Conservation (phyloP, 1,140 invertebrate genomes). For the Psix sp. region DNA sequence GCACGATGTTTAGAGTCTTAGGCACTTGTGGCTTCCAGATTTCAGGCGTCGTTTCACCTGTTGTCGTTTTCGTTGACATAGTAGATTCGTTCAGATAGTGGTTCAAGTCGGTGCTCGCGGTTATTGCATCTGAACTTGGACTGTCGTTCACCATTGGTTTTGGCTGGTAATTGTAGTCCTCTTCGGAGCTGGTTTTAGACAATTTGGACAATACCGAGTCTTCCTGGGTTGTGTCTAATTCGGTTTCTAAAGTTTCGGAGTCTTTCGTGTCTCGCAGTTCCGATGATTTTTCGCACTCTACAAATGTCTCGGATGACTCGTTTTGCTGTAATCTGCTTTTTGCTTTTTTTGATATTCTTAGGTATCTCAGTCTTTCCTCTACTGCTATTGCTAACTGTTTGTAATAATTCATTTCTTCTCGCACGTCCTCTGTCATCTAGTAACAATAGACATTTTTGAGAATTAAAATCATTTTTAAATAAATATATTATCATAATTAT, state of each 20-base stretch:
- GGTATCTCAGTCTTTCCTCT: slow-evolving; percentile 73
- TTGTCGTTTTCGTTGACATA: slow-evolving; percentile 51
- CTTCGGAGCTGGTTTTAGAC: slow-evolving; percentile 46
- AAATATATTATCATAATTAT: too few species aligned
- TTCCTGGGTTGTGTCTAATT: slow-evolving; percentile 19
- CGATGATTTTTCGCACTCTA: slow-evolving; percentile 15
- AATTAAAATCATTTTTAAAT: slow-evolving; percentile 1
- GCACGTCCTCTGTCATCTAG: slow-evolving; percentile 79
- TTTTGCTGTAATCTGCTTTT: not conserved
- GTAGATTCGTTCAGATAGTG: slow-evolving; percentile 61
- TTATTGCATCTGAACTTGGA: slow-evolving; percentile 58
- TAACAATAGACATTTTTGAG: too few species aligned
- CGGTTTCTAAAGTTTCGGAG: slow-evolving; percentile 2
- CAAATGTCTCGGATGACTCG: not conserved
- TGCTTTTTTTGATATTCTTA: slow-evolving; percentile 38
- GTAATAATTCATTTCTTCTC: slow-evolving; percentile 81
- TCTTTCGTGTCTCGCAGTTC: slow-evolving; percentile 4
- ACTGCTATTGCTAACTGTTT: slow-evolving; percentile 80
- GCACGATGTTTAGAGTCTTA: slow-evolving; percentile 71
- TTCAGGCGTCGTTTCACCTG: slow-evolving; percentile 62
- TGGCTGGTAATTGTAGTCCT: slow-evolving; percentile 31
- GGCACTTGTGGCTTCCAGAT: slow-evolving; percentile 72
- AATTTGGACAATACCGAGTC: slow-evolving; percentile 20
- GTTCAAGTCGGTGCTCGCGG: slow-evolving; percentile 62
- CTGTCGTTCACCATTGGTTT: slow-evolving; percentile 43